Percentiles rank a stretch among this genome's conserved stretches.
Conservation (phyloP, 2,797 vertebrate genomes). For the Typhlichthys subterraneus region DNA sequence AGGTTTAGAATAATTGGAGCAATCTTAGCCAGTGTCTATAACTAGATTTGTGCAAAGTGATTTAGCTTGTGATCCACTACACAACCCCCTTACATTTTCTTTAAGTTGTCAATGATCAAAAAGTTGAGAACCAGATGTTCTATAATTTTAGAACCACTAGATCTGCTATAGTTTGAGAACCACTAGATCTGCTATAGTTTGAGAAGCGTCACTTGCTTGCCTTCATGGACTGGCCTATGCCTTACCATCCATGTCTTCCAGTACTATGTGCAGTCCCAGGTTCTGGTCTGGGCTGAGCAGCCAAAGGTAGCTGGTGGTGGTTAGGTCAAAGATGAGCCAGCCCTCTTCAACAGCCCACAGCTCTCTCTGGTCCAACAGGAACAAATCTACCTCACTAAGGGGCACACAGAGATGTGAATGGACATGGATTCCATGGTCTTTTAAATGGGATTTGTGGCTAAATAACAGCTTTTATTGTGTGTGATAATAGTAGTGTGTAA, state of each 20-base stretch:
- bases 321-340: constrained; percentile 96
- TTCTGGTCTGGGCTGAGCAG: constrained; percentile 89
- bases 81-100: too few relatives aligned
- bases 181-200: not conserved
- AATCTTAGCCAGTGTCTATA: too few relatives aligned
- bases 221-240: constrained; percentile 10
- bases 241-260: constrained; percentile 88
- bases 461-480: not conserved
- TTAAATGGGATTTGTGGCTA: too few relatives aligned
- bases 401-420: not conserved
- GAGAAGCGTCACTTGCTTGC: not conserved
- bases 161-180: too few relatives aligned
- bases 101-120: too few relatives aligned
- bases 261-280: constrained; percentile 86
- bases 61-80: too few relatives aligned
- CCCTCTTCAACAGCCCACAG: constrained; percentile 93
- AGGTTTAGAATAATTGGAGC: too few relatives aligned
- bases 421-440: too few relatives aligned
- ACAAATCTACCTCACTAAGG: constrained; percentile 86
- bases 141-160: too few relatives aligned
- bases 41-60: too few relatives aligned
- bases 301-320: constrained; percentile 91
- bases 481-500: too few relatives aligned
- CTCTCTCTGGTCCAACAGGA: constrained; percentile 87
- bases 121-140: too few relatives aligned